A percentile compares a stretch with the other conserved stretches of the same genome.
Evolutionary conservation across 2,888 invertebrate species (phyloP).

Genomic region (Euspilapteryx auroguttella): DNA sequence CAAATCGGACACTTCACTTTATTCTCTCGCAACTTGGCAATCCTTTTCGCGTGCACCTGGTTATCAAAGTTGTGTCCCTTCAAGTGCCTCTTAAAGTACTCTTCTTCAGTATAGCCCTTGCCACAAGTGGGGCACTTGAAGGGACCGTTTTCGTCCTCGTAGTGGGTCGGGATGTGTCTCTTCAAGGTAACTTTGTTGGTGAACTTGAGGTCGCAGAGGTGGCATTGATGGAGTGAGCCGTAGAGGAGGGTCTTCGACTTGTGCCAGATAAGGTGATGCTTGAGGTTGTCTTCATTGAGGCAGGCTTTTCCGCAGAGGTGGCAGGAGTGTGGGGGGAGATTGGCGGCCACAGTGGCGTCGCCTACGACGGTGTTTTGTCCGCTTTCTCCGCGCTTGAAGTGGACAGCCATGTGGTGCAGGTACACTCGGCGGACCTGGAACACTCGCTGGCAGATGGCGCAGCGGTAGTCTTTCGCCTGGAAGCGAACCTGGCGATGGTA

Average conservation of each 20-base stretch:
- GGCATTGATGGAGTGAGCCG: conserved; percentile 44
- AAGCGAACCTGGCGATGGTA: conserved; percentile 52
- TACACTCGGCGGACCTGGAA: conserved; percentile 43
- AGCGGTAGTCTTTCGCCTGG: conserved; percentile 47
- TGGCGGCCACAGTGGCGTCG: conserved; percentile 12
- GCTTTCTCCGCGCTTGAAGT: conserved; percentile 45
- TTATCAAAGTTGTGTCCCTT: conserved; percentile 57
- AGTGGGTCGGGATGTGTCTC: conserved; percentile 46
- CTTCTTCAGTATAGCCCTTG: conserved; percentile 54
- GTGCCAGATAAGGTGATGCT: conserved; percentile 46
- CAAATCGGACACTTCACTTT: conserved; percentile 52
- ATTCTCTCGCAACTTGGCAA: conserved; percentile 36
- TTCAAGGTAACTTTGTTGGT: conserved; percentile 44
- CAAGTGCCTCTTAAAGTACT: conserved; percentile 43
- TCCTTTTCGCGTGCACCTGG: conserved; percentile 34
- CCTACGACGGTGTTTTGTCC: conserved; percentile 34
- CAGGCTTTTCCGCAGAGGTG: conserved; percentile 45
- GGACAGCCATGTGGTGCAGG: conserved; percentile 48
- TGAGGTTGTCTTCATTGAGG: conserved; percentile 38
- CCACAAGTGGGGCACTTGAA: conserved; percentile 52
- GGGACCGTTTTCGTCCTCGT: conserved; percentile 52
- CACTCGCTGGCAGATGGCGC: conserved; percentile 46
- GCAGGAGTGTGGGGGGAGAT: conserved; percentile 36
- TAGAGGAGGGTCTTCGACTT: conserved; percentile 38
- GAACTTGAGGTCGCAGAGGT: conserved; percentile 44